A percentile compares a stretch with the other conserved stretches of the same genome.
These are phyloP conservation scores for Phodopus roborovskii DNA, from an alignment of 2,113 vertebrate genomes.

Conservation along the genomic window DNA sequence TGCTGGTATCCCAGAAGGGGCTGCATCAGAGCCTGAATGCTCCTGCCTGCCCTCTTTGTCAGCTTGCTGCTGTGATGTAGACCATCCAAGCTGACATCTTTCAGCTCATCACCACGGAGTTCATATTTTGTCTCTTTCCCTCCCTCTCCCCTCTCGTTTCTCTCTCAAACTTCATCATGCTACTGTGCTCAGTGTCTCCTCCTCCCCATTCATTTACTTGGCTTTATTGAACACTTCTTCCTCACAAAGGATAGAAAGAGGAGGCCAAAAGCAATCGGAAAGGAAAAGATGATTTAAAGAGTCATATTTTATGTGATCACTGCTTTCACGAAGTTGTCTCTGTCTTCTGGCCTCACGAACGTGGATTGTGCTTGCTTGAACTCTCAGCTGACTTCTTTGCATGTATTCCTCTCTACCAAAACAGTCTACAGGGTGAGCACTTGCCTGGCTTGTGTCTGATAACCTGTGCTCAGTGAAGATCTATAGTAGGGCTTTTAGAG, in stretches of 20 bases:
- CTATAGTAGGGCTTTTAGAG: fast-evolving
- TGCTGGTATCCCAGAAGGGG: neutral
- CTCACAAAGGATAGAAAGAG: fast-evolving
- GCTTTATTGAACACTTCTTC: neutral
- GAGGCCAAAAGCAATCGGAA: neutral
- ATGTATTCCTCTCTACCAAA: neutral
- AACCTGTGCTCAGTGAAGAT: neutral
- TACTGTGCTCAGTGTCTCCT: neutral
- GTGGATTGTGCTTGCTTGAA: fast-evolving
- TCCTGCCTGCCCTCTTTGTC: neutral
- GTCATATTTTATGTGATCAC: neutral
- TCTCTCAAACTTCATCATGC: neutral
- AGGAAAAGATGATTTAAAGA: neutral
- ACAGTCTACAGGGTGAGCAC: too few species aligned
- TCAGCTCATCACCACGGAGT: neutral
- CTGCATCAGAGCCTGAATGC: too few species aligned
- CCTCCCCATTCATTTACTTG: too few species aligned
- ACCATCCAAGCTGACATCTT: neutral
- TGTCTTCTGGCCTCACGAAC: neutral
- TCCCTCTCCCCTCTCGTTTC: too few species aligned
- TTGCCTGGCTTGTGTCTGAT: neutral
- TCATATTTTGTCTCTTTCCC: neutral
- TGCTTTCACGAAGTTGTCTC: neutral
- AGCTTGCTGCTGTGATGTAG: neutral
- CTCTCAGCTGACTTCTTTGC: neutral